Evolutionary conservation across 2,113 vertebrate species (phyloP).

Genomic region (Vidua macroura): DNA sequence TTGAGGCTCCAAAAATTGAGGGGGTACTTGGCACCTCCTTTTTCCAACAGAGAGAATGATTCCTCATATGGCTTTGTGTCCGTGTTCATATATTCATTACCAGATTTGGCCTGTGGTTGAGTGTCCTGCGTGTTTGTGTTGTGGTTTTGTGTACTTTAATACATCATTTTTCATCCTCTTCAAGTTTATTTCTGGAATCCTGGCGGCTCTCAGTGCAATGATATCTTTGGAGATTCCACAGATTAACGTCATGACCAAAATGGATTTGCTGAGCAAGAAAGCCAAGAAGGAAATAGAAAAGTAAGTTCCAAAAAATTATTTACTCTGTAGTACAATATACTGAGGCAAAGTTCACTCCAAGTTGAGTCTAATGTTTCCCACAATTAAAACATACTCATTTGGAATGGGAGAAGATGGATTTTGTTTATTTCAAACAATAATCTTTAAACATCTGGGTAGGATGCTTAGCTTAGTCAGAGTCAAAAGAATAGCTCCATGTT

Average conservation of each 20-base stretch:
- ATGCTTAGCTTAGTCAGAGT: background rate
- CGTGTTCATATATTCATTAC: background rate
- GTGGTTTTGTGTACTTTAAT: background rate
- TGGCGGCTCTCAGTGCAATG: conserved; percentile 96
- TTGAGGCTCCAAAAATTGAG: background rate
- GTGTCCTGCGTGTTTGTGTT: background rate
- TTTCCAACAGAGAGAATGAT: background rate
- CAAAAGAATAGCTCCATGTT: background rate
- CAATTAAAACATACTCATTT: background rate
- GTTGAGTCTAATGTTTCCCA: background rate
- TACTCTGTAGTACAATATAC: background rate
- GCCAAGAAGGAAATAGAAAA: conserved; percentile 96
- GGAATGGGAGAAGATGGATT: background rate
- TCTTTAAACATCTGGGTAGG: background rate
- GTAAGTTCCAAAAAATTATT: conserved; percentile 71
- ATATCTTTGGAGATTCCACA: conserved; percentile 93
- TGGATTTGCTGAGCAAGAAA: conserved; percentile 94
- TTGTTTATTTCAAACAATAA: background rate
- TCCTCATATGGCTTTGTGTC: background rate
- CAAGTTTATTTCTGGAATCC: conserved; percentile 94
- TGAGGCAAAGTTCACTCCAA: background rate
- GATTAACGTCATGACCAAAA: conserved; percentile 97
- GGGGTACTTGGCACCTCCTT: background rate
- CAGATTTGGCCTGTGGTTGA: background rate
- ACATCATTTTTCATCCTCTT: background rate